Evolutionary conservation across 2,113 vertebrate species (phyloP), one percentile per base, ranked within the genome.

Genomic region (Zingel zingel): DNA sequence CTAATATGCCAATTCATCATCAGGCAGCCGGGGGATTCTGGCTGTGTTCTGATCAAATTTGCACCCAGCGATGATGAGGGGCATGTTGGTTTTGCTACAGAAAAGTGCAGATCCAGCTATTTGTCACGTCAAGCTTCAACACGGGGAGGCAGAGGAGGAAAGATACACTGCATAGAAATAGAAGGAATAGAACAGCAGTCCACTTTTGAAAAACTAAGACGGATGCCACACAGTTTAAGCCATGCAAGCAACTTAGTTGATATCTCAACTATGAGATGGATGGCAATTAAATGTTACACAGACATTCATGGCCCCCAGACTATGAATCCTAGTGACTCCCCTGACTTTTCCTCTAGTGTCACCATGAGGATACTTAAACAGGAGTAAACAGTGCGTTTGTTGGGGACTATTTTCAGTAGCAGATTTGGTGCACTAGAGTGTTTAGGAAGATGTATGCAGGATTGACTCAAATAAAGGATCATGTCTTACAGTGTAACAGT

Each of bases 1-100:
- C 84, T 93, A 93, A 94, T 95, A 91, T 72, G 83, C 86, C 93
- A 87, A 94, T 94, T 94, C 93, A 94, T 95, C 93, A 94, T 92
- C 88, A 62, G 88, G 84, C 85, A 78, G 91, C 88, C 68, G 33
- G 71, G 92, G 94, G 91, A 89, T 85, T 89, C 87, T 88, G 93
- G 92, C 86, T 85, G 90, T 92, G 88, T 92, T 92, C 90, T 94
- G 93, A 94, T 94, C 89, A 89, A 89, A 94, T 95, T 95, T 94
- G 85, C 88, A 88, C 85, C 88, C 86, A 12, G 85, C 78, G 87
- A 94, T 95, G 94, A 95, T 95, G 92, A 94, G 93, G 74, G 84
- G 88, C 90, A 88, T 86, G 90, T 88, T 92, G 86, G 69, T 91
- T 93, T 91, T 91, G 82, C 90, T 88, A 85, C 87, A 92, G 92